Conservation (phyloP, 2,888 invertebrate genomes). For the Mechanitis messenoides region DNA sequence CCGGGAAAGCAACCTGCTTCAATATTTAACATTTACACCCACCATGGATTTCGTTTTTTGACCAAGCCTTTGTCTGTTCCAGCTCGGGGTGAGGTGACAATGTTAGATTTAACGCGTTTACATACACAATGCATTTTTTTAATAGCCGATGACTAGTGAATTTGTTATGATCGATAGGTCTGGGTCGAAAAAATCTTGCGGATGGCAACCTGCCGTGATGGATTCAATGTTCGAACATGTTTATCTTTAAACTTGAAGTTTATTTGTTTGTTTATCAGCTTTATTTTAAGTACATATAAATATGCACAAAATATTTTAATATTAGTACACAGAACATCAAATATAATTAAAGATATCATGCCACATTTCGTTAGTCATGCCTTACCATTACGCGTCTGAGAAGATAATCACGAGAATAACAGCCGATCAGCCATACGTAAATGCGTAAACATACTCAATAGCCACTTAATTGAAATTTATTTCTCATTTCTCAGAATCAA, state of each 20-base stretch:
- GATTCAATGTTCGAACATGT: constrained; percentile 34
- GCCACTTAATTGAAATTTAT: constrained; percentile 75
- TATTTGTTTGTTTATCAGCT: constrained; percentile 18
- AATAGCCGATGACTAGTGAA: constrained; percentile 75
- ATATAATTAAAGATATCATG: constrained; percentile 48
- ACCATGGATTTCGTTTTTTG: constrained; percentile 59
- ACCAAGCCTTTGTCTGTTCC: constrained; percentile 64
- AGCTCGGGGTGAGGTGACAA: constrained; percentile 69
- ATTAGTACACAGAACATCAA: constrained; percentile 26
- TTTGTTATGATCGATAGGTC: constrained; percentile 71
- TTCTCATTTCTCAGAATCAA: constrained; percentile 75
- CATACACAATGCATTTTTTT: constrained; percentile 66
- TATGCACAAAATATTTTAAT: constrained; percentile 8
- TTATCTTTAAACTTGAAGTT: constrained; percentile 23
- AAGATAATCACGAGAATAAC: constrained; percentile 68
- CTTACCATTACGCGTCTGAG: constrained; percentile 43
- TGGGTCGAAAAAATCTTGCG: constrained; percentile 44
- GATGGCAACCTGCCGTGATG: constrained; percentile 47
- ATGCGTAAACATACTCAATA: constrained; percentile 60
- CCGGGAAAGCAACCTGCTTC: constrained; percentile 68
- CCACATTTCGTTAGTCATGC: constrained; percentile 48
- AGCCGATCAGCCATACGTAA: constrained; percentile 43
- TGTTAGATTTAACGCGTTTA: constrained; percentile 66
- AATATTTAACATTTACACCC: constrained; percentile 73
- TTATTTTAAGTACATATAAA: constrained; percentile 8